A percentile compares a stretch with the other conserved stretches of the same genome.
These are phyloP conservation scores for Halotydeus destructor DNA, from an alignment of 1,140 invertebrate genomes.

Conservation along the genomic window DNA sequence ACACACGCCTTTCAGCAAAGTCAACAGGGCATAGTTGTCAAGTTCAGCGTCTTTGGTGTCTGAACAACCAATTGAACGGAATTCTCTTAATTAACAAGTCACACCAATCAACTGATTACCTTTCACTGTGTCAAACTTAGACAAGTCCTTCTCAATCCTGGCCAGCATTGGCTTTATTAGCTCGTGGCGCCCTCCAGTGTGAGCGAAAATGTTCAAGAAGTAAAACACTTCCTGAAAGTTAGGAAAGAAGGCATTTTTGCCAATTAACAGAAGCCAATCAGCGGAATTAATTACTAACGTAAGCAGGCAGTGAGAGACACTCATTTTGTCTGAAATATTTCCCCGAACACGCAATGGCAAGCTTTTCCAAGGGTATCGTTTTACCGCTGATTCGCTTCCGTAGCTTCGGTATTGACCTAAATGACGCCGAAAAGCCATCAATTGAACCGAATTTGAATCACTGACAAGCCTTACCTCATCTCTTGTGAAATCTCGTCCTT, in stretches of 20 bases:
- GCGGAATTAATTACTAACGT: constrained; percentile 24
- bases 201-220: constrained; percentile 68
- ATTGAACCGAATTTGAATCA: background rate
- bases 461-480: constrained; percentile 27
- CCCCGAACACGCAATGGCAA: constrained; percentile 59
- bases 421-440: constrained; percentile 1
- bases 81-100: constrained; percentile 1
- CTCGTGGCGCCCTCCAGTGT: constrained; percentile 3
- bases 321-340: constrained; percentile 52
- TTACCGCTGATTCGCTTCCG: constrained; percentile 84
- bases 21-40: constrained; percentile 30
- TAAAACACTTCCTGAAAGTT: constrained; percentile 52
- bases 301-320: constrained; percentile 48
- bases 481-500: constrained; percentile 31
- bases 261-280: background rate
- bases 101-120: constrained; percentile 12
- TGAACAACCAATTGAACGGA: constrained; percentile 4
- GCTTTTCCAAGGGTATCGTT: constrained; percentile 93
- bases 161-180: constrained; percentile 12
- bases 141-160: constrained; percentile 19
- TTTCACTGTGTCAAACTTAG: constrained; percentile 18
- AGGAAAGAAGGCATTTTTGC: background rate
- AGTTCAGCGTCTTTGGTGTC: no score
- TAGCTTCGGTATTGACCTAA: constrained; percentile 50
- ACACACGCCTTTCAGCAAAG: constrained; percentile 61